A percentile compares a stretch with the other conserved stretches of the same genome.
Evolutionary conservation across 2,113 vertebrate species (phyloP).

Genomic region (Notothenia coriiceps): DNA sequence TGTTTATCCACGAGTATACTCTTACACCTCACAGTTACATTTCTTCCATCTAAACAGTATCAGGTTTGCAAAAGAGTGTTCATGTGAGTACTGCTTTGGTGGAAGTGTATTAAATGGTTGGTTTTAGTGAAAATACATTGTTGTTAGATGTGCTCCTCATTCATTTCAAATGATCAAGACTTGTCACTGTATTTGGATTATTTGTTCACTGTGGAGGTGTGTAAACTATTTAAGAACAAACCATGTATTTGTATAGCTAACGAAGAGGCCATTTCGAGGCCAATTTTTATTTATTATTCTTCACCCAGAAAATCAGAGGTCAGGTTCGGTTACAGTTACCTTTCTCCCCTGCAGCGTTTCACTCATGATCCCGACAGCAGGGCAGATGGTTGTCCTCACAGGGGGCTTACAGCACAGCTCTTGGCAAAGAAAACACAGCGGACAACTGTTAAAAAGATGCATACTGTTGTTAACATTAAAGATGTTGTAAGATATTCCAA

Average conservation of each 20-base stretch:
- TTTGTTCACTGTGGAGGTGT: neutral
- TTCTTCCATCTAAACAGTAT: too few species aligned
- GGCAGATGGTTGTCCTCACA: conserved; percentile 58
- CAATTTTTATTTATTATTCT: conserved; percentile 20
- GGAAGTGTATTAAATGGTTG: too few species aligned
- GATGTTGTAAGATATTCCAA: neutral
- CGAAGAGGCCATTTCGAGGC: neutral
- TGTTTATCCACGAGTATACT: too few species aligned
- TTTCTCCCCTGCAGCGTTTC: conserved; percentile 30
- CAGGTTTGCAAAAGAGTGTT: too few species aligned
- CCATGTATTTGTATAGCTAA: neutral
- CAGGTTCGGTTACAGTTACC: conserved; percentile 21
- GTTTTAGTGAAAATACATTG: too few species aligned
- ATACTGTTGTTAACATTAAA: neutral
- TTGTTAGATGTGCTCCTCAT: too few species aligned
- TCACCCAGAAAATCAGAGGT: conserved; percentile 15
- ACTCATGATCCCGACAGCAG: conserved; percentile 33
- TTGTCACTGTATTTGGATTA: too few species aligned
- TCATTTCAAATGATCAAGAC: too few species aligned
- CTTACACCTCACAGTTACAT: too few species aligned
- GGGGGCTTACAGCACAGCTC: conserved; percentile 29
- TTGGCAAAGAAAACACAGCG: conserved; percentile 6
- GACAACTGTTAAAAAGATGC: conserved; percentile 6
- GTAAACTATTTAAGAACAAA: neutral
- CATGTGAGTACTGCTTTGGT: too few species aligned